phyloP scores from a whole-genome alignment of 2,113 vertebrate genomes.

The Ochotona princeps region DNA sequence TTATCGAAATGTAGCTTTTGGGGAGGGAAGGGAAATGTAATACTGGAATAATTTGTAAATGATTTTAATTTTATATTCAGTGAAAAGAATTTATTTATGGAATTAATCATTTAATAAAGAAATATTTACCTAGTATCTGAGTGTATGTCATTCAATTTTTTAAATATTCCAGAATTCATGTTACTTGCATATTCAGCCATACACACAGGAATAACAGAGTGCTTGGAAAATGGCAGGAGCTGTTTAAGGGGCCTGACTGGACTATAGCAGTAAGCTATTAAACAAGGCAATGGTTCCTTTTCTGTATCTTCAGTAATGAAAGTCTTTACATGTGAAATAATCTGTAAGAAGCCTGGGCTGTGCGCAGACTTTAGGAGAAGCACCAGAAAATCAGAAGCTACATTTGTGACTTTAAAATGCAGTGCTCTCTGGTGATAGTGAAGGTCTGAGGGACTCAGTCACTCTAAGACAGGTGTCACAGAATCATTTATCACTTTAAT shows the following conservation, averaged over 20 bases:
- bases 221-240: not conserved
- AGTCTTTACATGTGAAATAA: not conserved
- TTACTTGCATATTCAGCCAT: not conserved
- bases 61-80: constrained; percentile 99
- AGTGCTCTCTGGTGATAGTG: constrained; percentile 51
- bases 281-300: constrained; percentile 39
- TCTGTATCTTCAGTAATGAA: not conserved
- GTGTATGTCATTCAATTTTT: constrained; percentile 48
- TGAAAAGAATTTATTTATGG: constrained; percentile 99
- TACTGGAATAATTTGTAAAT: constrained; percentile 99
- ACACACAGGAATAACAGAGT: not conserved
- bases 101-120: constrained; percentile 94
- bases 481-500: constrained; percentile 48
- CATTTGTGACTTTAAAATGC: constrained; percentile 26
- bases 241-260: not conserved
- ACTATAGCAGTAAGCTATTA: not conserved
- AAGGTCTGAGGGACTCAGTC: not conserved
- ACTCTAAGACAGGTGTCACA: not conserved
- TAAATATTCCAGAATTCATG: constrained; percentile 13
- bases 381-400: constrained; percentile 11
- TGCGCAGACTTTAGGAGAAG: not conserved
- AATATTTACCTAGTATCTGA: constrained; percentile 89
- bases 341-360: not conserved
- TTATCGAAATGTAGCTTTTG: constrained; percentile 98
- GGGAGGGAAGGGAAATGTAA: constrained; percentile 93